Conservation (phyloP, 2,113 vertebrate species). For the Tapirus terrestris region DNA sequence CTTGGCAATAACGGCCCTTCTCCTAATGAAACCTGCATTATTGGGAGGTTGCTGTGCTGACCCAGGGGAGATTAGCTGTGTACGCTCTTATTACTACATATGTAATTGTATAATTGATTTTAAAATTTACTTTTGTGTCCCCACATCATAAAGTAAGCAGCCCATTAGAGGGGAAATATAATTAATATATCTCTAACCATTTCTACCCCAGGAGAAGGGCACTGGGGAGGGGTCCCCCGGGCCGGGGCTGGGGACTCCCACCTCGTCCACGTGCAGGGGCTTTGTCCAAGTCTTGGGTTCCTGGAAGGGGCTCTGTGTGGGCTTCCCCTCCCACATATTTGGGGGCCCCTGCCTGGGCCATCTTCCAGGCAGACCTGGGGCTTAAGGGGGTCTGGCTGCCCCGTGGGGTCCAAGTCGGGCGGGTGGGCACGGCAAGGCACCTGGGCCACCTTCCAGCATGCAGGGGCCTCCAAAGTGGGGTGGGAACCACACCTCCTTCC, state of each 20-base stretch:
- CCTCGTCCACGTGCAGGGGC: not conserved
- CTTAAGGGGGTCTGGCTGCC: not conserved
- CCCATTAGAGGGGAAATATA: conserved; percentile 83
- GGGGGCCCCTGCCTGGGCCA: not conserved
- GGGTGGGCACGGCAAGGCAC: not conserved
- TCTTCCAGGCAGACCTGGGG: not conserved
- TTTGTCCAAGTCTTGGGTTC: rapidly evolving
- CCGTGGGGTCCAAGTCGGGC: not conserved
- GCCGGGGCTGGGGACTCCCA: not conserved
- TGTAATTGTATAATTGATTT: conserved; percentile 93
- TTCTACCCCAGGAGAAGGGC: not conserved
- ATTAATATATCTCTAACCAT: conserved; percentile 83
- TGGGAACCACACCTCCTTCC: not conserved
- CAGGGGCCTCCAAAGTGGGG: not conserved
- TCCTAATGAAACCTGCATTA: conserved; percentile 91
- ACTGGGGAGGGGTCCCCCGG: no score
- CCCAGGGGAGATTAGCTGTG: conserved; percentile 89
- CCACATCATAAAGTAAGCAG: conserved; percentile 82
- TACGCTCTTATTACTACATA: conserved; percentile 88
- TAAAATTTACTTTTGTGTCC: conserved; percentile 88
- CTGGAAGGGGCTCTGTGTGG: not conserved
- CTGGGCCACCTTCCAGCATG: not conserved
- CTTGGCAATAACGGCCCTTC: conserved; percentile 88
- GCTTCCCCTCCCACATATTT: no score
- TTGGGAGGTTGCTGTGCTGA: conserved; percentile 89